These are phyloP conservation scores for Lerista edwardsae DNA, from an alignment of 2,797 vertebrate genomes.

Conservation along the genomic window DNA sequence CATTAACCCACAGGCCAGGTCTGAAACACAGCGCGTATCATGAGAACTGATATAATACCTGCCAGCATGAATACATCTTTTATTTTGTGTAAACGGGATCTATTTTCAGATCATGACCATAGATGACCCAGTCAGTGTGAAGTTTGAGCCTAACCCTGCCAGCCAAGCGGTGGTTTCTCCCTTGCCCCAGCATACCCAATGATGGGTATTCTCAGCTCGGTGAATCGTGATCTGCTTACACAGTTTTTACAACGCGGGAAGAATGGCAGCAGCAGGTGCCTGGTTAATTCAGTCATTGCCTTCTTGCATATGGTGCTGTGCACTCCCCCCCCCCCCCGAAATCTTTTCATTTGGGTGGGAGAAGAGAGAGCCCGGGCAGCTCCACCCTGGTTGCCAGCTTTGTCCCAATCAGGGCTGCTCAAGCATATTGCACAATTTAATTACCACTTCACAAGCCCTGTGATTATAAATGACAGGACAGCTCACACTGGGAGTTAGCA, in stretches of 20 bases:
- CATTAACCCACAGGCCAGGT: not conserved
- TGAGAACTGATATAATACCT: not conserved
- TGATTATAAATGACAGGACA: slow-evolving; percentile 73
- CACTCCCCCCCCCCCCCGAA: slow-evolving; percentile 56
- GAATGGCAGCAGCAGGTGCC: slow-evolving; percentile 52
- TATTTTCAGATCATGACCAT: not conserved
- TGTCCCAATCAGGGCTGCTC: slow-evolving; percentile 49
- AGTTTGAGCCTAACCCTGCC: not conserved
- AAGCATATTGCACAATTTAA: slow-evolving; percentile 76
- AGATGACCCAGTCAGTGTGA: not conserved
- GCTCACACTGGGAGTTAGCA: slow-evolving; percentile 72
- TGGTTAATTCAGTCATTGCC: slow-evolving; percentile 34
- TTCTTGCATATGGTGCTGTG: slow-evolving; percentile 23
- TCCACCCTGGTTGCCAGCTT: slow-evolving; percentile 39
- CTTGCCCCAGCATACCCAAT: not conserved
- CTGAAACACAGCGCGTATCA: not conserved
- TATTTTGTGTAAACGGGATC: slow-evolving; percentile 20
- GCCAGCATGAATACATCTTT: not conserved
- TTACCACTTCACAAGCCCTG: slow-evolving; percentile 72
- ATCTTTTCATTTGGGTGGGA: slow-evolving; percentile 33
- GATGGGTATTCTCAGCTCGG: slow-evolving; percentile 22
- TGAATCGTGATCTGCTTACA: not conserved
- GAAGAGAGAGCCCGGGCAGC: slow-evolving; percentile 43
- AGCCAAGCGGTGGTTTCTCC: not conserved
- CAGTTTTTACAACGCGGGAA: not conserved